phyloP scores from a whole-genome alignment of 2,888 invertebrate species.

The Drosophila borealis region DNA sequence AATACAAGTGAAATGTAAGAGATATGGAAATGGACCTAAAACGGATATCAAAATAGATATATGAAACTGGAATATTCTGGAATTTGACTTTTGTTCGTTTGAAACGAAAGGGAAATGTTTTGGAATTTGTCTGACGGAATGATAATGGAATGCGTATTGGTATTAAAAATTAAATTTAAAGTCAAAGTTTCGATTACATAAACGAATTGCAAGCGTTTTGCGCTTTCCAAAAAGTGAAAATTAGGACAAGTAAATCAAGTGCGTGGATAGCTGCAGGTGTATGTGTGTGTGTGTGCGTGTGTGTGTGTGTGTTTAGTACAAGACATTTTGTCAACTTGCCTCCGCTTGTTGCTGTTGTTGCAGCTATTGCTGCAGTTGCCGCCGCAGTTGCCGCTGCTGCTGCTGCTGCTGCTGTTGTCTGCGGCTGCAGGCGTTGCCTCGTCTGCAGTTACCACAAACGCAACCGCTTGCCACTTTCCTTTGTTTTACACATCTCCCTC shows the following conservation, averaged over 20 bases:
- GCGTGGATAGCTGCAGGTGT: conserved; percentile 16
- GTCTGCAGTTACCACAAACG: conserved; percentile 51
- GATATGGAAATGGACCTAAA: too few relatives aligned
- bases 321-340: conserved; percentile 58
- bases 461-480: conserved; percentile 71
- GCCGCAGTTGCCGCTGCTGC: conserved; percentile 10
- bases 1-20: too few relatives aligned
- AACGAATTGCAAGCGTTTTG: conserved; percentile 29
- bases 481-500: conserved; percentile 65
- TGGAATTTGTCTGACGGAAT: not conserved
- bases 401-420: conserved; percentile 16
- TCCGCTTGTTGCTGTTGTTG: conserved; percentile 48
- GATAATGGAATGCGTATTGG: conserved; percentile 5
- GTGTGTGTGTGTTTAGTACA: conserved; percentile 28
- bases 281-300: conserved; percentile 6
- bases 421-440: conserved; percentile 33
- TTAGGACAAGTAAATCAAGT: conserved; percentile 57
- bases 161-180: conserved; percentile 4
- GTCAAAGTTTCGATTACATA: conserved; percentile 18
- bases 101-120: not conserved
- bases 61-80: not conserved
- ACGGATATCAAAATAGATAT: too few relatives aligned
- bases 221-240: conserved; percentile 70
- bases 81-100: not conserved
- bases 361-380: conserved; percentile 20